Percentiles rank a stretch among this genome's conserved stretches.
phyloP scores from a whole-genome alignment of 1,140 invertebrate species.

The Caenorhabditis inopinata region DNA sequence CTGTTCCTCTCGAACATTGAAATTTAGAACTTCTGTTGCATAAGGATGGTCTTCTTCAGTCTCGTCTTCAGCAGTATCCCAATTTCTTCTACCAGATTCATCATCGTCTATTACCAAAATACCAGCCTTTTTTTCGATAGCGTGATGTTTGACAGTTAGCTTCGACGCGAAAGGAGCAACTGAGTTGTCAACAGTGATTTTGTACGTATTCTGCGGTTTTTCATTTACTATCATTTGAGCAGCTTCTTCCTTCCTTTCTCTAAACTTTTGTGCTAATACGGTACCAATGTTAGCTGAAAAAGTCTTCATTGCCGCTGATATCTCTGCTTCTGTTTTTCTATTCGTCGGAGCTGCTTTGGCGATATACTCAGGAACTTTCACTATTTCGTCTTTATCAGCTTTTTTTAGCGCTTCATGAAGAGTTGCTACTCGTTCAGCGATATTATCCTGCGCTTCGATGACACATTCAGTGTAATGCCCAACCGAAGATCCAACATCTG shows the following conservation, averaged over 20 bases:
- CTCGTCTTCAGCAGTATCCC: slow-evolving; percentile 5
- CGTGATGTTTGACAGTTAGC: slow-evolving; percentile 55
- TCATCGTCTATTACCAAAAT: slow-evolving; percentile 29
- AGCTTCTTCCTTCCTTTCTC: slow-evolving; percentile 12
- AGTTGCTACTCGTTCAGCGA: slow-evolving; percentile 33
- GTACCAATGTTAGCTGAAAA: slow-evolving; percentile 14
- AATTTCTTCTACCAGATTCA: background rate
- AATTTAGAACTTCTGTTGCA: slow-evolving; percentile 77
- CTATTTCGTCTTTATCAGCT: background rate
- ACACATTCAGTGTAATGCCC: slow-evolving; percentile 29
- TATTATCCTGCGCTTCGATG: slow-evolving; percentile 28
- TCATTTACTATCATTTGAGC: background rate
- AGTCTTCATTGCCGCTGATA: background rate
- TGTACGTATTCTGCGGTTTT: slow-evolving; percentile 54
- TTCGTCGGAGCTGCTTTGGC: slow-evolving; percentile 37
- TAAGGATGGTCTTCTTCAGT: slow-evolving; percentile 76
- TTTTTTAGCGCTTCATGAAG: slow-evolving; percentile 25
- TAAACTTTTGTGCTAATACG: background rate
- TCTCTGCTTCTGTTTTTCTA: background rate
- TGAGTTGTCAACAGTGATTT: slow-evolving; percentile 46
- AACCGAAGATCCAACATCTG: background rate
- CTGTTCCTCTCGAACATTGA: slow-evolving; percentile 57
- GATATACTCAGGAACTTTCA: slow-evolving; percentile 28
- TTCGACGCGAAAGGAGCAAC: slow-evolving; percentile 51
- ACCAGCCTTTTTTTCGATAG: slow-evolving; percentile 7